Evolutionary conservation across 2,888 invertebrate genomes (phyloP).

Genomic region (Caenorhabditis becei): DNA sequence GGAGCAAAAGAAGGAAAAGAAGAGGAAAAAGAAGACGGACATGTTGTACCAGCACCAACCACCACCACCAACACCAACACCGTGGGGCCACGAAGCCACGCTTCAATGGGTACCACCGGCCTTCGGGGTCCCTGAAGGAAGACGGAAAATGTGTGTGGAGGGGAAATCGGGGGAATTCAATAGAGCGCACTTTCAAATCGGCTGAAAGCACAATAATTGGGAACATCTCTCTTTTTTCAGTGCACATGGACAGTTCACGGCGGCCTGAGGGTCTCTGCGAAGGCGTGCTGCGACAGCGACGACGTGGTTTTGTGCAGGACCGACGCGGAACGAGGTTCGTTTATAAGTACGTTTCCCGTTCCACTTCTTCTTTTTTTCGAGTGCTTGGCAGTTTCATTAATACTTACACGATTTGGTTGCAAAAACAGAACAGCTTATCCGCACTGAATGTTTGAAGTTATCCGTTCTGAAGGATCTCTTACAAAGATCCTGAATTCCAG

Average conservation of each 20-base stretch:
- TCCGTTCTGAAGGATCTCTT: background rate
- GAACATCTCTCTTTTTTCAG: too few species aligned
- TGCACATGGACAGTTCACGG: constrained; percentile 80
- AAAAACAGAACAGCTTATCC: background rate
- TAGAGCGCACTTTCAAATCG: background rate
- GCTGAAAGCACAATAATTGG: background rate
- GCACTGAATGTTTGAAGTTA: background rate
- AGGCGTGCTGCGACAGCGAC: constrained; percentile 73
- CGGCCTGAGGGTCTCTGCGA: constrained; percentile 75
- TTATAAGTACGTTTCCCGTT: constrained; percentile 56
- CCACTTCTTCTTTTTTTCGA: constrained; percentile 21
- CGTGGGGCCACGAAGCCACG: constrained; percentile 25
- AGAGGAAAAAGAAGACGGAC: constrained; percentile 2
- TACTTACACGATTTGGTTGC: background rate
- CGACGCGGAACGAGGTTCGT: constrained; percentile 68
- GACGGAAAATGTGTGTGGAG: background rate
- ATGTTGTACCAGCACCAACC: constrained; percentile 15
- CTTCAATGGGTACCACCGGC: constrained; percentile 44
- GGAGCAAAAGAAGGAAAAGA: constrained; percentile 11
- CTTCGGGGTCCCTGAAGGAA: constrained; percentile 17
- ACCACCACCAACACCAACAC: constrained; percentile 13
- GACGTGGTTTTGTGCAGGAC: constrained; percentile 59
- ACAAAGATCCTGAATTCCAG: constrained; percentile 36
- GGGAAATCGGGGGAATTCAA: background rate
- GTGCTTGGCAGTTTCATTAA: background rate